Evolutionary conservation across 2,113 vertebrate genomes (phyloP), one percentile per base, ranked within the genome.

Genomic region (Cygnus atratus): DNA sequence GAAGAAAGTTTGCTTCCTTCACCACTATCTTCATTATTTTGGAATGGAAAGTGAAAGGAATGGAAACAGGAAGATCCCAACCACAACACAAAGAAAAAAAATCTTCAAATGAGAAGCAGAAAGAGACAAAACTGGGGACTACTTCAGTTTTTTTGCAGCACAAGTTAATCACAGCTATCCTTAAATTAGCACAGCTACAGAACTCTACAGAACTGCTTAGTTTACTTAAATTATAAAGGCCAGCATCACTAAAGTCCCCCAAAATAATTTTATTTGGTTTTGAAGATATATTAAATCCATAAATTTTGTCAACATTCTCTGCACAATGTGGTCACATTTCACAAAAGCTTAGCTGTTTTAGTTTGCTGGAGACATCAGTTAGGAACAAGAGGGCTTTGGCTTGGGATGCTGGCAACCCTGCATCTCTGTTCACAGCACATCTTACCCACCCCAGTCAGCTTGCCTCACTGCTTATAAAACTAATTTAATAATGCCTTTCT

Each of bases 101-200:
- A 65, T 70, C 59, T 94, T 85, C 71, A 95, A 93, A 93, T n/a
- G 67, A 92, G 71, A 89, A 95, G 63, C 91, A 97, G 74, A 92
- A 84, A 83, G 63, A 33, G 54, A 33, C 10, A 65, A 76, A 93
- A 73, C 11, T 41, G 28, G 19, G 26, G 78, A 79, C 44, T 68
- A 62, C 33, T 67, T 10, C 9, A 70, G 4, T 10, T 61, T 59
- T 82, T 68, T 31, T 87, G 17, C 66, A 72, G 67, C 58, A 55
- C 9, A 72, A 84, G 73, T 90, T 67, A 89, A 91, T 94, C 87
- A 71, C 77, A 89, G 81, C 37, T 90, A 62, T 55, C 78, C 78
- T 91, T 35, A 71, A 82, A 68, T 82, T 55, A 91, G 54, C 7
- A 8, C 54, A 93, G 75, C 54, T 84, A 37, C 26, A 52, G 68